Conservation (phyloP, 1,140 invertebrate genomes). For the Magallana gigas region DNA sequence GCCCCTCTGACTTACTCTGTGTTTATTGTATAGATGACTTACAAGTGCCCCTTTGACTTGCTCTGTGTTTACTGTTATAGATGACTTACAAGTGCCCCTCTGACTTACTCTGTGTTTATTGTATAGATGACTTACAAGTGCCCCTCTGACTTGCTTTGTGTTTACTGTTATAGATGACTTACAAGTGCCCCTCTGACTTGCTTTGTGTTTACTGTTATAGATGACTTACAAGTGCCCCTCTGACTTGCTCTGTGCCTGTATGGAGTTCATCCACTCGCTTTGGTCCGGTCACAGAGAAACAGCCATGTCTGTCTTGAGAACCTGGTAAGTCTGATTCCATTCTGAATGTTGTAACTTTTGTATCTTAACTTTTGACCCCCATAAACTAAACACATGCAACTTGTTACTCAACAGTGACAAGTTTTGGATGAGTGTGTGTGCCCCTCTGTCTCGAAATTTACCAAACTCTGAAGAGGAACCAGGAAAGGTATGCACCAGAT, state of each 20-base stretch:
- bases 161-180: background rate
- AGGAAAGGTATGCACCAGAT: constrained; percentile 10
- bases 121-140: too few relatives aligned
- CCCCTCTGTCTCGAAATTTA: constrained; percentile 66
- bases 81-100: too few relatives aligned
- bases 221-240: constrained; percentile 74
- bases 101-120: too few relatives aligned
- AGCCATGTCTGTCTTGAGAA: constrained; percentile 74
- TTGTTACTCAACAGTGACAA: constrained; percentile 62
- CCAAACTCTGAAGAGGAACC: constrained; percentile 8
- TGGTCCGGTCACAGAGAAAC: constrained; percentile 77
- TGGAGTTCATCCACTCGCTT: constrained; percentile 78
- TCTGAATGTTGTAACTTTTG: too few relatives aligned
- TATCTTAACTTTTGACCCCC: too few relatives aligned
- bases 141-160: too few relatives aligned
- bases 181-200: too few relatives aligned
- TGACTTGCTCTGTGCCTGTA: constrained; percentile 75
- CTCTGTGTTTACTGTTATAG: too few relatives aligned
- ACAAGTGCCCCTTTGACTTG: too few relatives aligned
- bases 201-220: constrained; percentile 43
- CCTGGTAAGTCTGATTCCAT: constrained; percentile 59
- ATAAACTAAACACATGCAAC: too few relatives aligned
- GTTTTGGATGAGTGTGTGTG: constrained; percentile 75
- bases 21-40: too few relatives aligned
- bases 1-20: too few relatives aligned